A percentile compares a stretch with the other conserved stretches of the same genome.
Conservation (phyloP, 2,888 invertebrate genomes). For the Callyntrura sp. region DNA sequence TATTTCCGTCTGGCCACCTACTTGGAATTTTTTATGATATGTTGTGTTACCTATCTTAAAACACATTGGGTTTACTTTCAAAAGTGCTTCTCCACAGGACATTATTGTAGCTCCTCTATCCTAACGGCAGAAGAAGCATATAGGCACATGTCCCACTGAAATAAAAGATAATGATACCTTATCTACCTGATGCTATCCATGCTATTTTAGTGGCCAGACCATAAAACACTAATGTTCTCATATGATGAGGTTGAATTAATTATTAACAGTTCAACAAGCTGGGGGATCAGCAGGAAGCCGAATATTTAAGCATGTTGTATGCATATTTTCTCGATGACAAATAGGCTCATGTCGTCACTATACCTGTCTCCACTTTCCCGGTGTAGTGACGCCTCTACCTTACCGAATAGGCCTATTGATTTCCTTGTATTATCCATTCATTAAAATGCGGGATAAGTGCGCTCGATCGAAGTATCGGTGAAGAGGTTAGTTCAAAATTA, state of each 20-base stretch:
- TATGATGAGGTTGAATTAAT: constrained; percentile 34
- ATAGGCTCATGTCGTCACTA: background rate
- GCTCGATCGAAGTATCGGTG: constrained; percentile 8
- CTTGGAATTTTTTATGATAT: constrained; percentile 17
- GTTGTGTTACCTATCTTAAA: background rate
- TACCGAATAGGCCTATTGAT: background rate
- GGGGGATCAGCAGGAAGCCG: constrained; percentile 40
- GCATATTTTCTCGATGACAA: background rate
- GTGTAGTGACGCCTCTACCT: background rate
- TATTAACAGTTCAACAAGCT: constrained; percentile 21
- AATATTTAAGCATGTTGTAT: constrained; percentile 1
- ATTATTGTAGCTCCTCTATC: too few relatives aligned
- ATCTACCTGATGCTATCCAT: too few relatives aligned
- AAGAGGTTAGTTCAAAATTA: constrained; percentile 47
- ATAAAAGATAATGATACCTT: too few relatives aligned
- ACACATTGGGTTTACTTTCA: too few relatives aligned
- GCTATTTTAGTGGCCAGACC: background rate
- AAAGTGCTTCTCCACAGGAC: too few relatives aligned
- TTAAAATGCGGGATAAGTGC: constrained; percentile 5
- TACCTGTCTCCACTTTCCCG: background rate
- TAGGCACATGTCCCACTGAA: too few relatives aligned
- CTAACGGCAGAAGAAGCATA: too few relatives aligned
- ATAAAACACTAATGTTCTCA: background rate
- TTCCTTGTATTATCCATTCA: constrained; percentile 27
- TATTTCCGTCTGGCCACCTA: constrained; percentile 20